Evolutionary conservation across 2,113 vertebrate genomes (phyloP).

Genomic region (Embiotoca jacksoni): DNA sequence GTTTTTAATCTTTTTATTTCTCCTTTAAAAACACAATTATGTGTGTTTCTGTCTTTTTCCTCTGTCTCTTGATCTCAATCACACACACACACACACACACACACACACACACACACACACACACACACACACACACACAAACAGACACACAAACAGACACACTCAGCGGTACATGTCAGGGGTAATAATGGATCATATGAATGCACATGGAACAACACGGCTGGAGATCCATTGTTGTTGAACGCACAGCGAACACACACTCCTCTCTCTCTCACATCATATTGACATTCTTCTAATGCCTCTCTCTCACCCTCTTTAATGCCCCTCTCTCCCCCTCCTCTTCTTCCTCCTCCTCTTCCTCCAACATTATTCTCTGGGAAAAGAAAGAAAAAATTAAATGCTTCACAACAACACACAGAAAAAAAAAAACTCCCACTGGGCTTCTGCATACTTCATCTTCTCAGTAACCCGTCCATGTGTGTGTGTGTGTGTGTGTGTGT

Average conservation of each 20-base stretch:
- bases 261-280: constrained; percentile 60
- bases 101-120: too few relatives aligned
- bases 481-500: constrained; percentile 12
- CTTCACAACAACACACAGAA: constrained; percentile 19
- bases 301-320: constrained; percentile 21
- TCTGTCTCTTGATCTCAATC: too few relatives aligned
- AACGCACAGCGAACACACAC: constrained; percentile 64
- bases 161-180: constrained; percentile 72
- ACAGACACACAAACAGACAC: not conserved
- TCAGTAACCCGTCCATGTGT: constrained; percentile 32
- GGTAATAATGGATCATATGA: constrained; percentile 76
- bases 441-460: constrained; percentile 51
- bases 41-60: too few relatives aligned
- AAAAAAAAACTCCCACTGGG: constrained; percentile 55
- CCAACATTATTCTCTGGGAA: constrained; percentile 45
- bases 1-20: too few relatives aligned
- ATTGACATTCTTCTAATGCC: constrained; percentile 79
- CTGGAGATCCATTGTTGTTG: constrained; percentile 74
- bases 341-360: not conserved
- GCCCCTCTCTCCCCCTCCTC: constrained; percentile 14
- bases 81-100: too few relatives aligned
- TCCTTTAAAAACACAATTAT: too few relatives aligned
- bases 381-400: constrained; percentile 72
- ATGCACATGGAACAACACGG: constrained; percentile 74
- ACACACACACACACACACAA: too few relatives aligned